Conservation (phyloP, 2,888 invertebrate genomes). For the Acanthosepion lycidas region DNA sequence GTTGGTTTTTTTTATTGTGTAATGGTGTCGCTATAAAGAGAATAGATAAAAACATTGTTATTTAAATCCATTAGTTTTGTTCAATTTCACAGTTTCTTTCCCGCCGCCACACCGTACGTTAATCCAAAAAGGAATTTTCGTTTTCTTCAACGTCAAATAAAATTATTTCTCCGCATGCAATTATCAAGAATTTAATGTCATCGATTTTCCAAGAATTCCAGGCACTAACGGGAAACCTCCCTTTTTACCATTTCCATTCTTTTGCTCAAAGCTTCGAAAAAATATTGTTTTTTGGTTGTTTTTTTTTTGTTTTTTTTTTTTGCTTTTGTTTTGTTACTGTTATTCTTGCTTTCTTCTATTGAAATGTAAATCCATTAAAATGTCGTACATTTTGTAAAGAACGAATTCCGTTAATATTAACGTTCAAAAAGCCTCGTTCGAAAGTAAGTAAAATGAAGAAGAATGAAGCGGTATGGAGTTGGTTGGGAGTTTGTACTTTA, state of each 20-base stretch:
- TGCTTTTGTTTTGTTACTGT: background rate
- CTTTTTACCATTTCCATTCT: background rate
- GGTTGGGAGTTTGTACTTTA: background rate
- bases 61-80: background rate
- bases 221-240: background rate
- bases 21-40: too few species aligned
- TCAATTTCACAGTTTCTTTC: background rate
- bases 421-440: background rate
- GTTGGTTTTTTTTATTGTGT: too few species aligned
- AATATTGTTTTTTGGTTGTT: background rate
- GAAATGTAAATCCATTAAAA: background rate
- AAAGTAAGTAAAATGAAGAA: background rate
- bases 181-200: constrained; percentile 4
- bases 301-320: background rate
- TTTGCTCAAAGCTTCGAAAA: background rate
- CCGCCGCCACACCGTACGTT: too few species aligned
- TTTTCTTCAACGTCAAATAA: background rate
- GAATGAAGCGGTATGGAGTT: background rate
- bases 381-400: background rate
- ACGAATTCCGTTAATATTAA: background rate
- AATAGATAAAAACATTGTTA: background rate
- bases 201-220: background rate
- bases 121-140: background rate
- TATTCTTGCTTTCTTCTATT: background rate
- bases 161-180: background rate